Conservation (phyloP, 2,797 vertebrate genomes). For the Xerus rutilus region DNA sequence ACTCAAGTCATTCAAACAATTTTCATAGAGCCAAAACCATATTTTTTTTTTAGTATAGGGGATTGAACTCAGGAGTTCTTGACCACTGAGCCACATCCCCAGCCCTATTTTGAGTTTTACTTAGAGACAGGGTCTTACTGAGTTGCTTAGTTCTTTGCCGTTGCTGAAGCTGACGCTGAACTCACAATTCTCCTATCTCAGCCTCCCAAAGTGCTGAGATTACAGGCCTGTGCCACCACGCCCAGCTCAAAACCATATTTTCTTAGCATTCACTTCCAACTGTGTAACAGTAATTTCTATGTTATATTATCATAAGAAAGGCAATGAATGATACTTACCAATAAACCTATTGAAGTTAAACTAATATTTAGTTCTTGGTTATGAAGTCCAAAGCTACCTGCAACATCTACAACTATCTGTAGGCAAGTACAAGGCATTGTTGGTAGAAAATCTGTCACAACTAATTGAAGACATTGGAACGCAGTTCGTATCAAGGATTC, state of each 20-base stretch:
- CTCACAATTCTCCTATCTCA: too few species aligned
- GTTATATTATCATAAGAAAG: conserved; percentile 33
- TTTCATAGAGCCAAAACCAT: background rate
- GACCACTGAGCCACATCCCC: too few species aligned
- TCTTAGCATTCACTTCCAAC: background rate
- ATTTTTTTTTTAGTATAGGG: background rate
- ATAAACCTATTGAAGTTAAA: conserved; percentile 97
- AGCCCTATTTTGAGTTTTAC: too few species aligned
- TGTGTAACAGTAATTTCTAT: conserved; percentile 38
- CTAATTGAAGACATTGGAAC: conserved; percentile 99
- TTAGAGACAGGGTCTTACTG: too few species aligned
- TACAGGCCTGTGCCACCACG: too few species aligned
- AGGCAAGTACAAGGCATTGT: conserved; percentile 99
- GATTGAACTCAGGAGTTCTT: too few species aligned
- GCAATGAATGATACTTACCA: conserved; percentile 89
- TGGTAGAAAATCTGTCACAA: conserved; percentile 99
- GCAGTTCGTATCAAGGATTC: conserved; percentile 99
- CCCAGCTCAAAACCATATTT: background rate
- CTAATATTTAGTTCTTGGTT: conserved; percentile 99
- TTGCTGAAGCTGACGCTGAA: too few species aligned
- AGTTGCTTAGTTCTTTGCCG: too few species aligned
- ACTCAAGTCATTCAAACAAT: conserved; percentile 45
- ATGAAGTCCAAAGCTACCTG: conserved; percentile 98
- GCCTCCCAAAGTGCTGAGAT: too few species aligned
- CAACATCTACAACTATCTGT: conserved; percentile 99